A percentile compares a stretch with the other conserved stretches of the same genome.
These are phyloP conservation scores for Streptopelia turtur DNA, from an alignment of 2,797 vertebrate species.

Conservation along the genomic window DNA sequence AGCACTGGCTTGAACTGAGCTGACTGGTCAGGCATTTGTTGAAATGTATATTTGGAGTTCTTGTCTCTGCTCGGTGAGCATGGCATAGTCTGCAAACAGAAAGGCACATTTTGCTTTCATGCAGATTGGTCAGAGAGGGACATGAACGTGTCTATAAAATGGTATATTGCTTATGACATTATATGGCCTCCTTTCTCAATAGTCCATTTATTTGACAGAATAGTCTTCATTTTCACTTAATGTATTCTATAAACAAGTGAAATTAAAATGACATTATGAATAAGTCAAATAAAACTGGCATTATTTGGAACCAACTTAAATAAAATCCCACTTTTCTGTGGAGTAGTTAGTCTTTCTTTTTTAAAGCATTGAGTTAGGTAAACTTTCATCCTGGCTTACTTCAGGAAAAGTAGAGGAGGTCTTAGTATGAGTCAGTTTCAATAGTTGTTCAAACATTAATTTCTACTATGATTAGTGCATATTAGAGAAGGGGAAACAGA, in stretches of 20 bases:
- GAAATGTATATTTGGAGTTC: background rate
- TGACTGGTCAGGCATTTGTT: background rate
- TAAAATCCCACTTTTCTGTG: background rate
- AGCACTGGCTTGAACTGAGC: background rate
- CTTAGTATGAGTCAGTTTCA: background rate
- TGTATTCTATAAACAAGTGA: background rate
- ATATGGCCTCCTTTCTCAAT: background rate
- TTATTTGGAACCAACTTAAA: background rate
- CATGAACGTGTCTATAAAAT: background rate
- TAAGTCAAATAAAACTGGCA: background rate
- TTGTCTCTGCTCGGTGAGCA: background rate
- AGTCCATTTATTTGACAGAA: background rate
- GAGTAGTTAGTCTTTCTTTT: background rate
- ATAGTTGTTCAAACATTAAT: background rate
- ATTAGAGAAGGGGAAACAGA: background rate
- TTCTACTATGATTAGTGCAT: background rate
- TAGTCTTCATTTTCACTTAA: background rate
- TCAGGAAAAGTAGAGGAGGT: background rate
- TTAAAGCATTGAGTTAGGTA: background rate
- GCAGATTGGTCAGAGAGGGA: background rate
- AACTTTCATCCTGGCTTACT: background rate
- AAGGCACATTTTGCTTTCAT: accelerated
- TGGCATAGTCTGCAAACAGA: background rate
- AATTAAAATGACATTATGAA: background rate
- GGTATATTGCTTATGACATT: background rate